Evolutionary conservation across 92 coral and sea anemone genomes (phyloP), one percentile per base, ranked within the genome.

Genomic region (Meandrina meandrites): DNA sequence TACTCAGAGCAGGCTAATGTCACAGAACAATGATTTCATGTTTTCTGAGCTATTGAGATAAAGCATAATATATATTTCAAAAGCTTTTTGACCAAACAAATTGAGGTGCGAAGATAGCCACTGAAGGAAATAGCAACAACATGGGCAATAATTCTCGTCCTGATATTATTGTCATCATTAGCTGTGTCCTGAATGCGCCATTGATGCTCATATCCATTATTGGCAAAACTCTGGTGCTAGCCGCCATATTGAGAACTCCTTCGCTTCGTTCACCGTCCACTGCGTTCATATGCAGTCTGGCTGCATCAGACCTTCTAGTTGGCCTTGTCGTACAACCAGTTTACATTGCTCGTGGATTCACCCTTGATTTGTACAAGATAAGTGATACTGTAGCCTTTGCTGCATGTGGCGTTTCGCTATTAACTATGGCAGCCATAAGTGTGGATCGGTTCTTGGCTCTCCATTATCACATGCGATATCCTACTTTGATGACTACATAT

Each of bases 371-470:
- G n/a, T n/a, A n/a, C n/a, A n/a, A n/a, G n/a, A n/a, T n/a, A n/a
- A n/a, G n/a, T n/a, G n/a, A n/a, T 24, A 62, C 22, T 24, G 69
- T 40, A n/a, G 67, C 69, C 2, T 24, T n/a, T 22, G 2, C 69
- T 7, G 69, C 13, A 36, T 34, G 47, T 71, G 76, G 76, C 4
- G 76, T 31, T 16, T 71, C 76, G 42, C 76, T 71, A 8, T 17
- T 19, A 5, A 13, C 45, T 5, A 71, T 71, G 42, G 34, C 76
- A 71, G 76, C 31, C 69, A 79, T 56, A 15, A 79, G 82, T 13
- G 48, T 79, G 82, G 82, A 79, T 53, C 70, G 82, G 42, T 28
- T 79, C n/a, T 54, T 79, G 28, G 82, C 82, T 79, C 82, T 79
- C 56, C 82, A 54, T 58, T 79, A 53, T 57, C 82, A 79, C 47